Conservation (phyloP, 2,113 vertebrate species). For the Nannobrachium achirus region DNA sequence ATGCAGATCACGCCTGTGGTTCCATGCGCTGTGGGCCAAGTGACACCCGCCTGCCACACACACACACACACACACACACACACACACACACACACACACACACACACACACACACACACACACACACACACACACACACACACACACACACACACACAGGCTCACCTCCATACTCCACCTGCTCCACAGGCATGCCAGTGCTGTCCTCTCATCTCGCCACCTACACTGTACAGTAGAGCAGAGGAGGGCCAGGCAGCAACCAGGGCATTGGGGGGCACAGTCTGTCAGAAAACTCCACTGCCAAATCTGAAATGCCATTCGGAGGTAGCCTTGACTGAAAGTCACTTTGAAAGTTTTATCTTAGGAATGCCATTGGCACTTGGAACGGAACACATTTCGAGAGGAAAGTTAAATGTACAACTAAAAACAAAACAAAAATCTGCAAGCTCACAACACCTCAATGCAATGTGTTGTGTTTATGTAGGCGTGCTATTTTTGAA, state of each 20-base stretch:
- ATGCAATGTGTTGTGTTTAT: no score
- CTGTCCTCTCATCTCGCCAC: conserved; percentile 57
- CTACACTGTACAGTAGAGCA: no score
- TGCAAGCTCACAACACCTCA: no score
- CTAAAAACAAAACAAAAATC: no score
- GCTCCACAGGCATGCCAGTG: conserved; percentile 61
- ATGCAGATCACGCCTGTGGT: conserved; percentile 51
- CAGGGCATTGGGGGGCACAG: conserved; percentile 75
- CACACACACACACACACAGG: no score
- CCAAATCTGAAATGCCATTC: conserved; percentile 77
- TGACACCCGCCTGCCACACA: conserved; percentile 34
- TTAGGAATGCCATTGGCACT: conserved; percentile 35
- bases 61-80: conserved; percentile 11
- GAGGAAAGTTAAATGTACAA: no score
- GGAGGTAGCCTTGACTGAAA: conserved; percentile 74
- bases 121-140: neutral
- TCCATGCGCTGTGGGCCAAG: conserved; percentile 51
- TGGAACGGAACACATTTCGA: conserved; percentile 10
- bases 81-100: conserved; percentile 30
- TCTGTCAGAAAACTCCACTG: conserved; percentile 75
- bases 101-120: conserved; percentile 6
- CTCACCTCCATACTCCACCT: conserved; percentile 47
- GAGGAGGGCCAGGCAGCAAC: conserved; percentile 67
- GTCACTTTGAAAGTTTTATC: conserved; percentile 81
- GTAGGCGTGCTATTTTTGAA: no score